Percentiles rank a stretch among this genome's conserved stretches.
Evolutionary conservation across 2,113 vertebrate species (phyloP).

Genomic region (Piprites chloris): DNA sequence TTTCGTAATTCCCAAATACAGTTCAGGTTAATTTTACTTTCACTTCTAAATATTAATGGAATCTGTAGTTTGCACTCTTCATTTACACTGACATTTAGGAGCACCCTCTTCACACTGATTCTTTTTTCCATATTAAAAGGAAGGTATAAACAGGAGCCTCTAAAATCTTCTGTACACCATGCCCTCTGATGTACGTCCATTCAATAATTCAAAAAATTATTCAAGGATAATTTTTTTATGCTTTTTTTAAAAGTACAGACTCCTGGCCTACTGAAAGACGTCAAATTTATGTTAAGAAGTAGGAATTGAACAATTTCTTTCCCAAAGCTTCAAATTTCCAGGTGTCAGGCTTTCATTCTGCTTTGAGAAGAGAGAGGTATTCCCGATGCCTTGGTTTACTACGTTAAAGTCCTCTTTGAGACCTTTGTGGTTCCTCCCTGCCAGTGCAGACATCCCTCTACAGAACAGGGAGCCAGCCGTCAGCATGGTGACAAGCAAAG

Average conservation of each 20-base stretch:
- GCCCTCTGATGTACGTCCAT: neutral
- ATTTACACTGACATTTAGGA: neutral
- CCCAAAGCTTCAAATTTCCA: neutral
- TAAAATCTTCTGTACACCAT: neutral
- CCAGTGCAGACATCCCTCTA: neutral
- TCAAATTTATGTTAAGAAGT: neutral
- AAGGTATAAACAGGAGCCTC: neutral
- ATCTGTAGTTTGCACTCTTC: neutral
- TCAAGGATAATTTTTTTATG: too few species aligned
- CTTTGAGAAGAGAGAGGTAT: neutral
- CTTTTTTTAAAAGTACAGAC: neutral
- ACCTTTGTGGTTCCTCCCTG: neutral
- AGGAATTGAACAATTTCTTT: neutral
- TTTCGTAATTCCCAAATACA: neutral
- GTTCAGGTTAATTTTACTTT: neutral
- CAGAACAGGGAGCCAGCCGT: neutral
- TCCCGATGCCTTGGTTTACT: neutral
- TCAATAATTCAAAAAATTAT: too few species aligned
- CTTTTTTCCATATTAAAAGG: neutral
- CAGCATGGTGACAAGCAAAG: neutral
- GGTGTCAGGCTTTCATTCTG: neutral
- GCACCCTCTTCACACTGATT: neutral
- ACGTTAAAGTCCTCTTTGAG: neutral
- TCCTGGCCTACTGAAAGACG: neutral
- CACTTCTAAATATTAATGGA: neutral